A percentile compares a stretch with the other conserved stretches of the same genome.
These are phyloP conservation scores for Orbicella faveolata DNA, from an alignment of 64 coral and sea anemone species.

Conservation along the genomic window DNA sequence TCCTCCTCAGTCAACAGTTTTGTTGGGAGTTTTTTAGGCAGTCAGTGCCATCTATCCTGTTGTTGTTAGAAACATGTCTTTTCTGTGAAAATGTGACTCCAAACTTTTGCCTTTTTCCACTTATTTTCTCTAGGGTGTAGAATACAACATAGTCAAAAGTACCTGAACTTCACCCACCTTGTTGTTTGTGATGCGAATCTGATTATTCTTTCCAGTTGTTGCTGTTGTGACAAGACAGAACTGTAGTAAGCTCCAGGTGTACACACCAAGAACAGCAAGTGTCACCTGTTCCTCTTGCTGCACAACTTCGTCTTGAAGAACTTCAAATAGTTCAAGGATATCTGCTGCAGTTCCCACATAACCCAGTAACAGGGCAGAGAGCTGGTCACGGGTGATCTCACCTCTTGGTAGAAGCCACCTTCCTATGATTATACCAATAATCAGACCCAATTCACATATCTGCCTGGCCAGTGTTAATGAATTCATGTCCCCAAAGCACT, in stretches of 20 bases:
- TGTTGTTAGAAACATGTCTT: too few relatives aligned
- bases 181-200: conserved; percentile 85
- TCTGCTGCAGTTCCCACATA: conserved; percentile 97
- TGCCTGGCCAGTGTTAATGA: conserved; percentile 64
- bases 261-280: conserved; percentile 80
- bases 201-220: conserved; percentile 92
- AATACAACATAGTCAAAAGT: background rate
- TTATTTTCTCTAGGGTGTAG: too few relatives aligned
- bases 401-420: conserved; percentile 96
- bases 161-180: conserved; percentile 58
- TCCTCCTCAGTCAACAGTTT: too few relatives aligned
- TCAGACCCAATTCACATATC: conserved; percentile 86
- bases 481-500: conserved; percentile 56
- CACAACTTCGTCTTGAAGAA: conserved; percentile 87
- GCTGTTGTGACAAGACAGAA: conserved; percentile 98
- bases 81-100: too few relatives aligned
- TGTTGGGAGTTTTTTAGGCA: background rate
- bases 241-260: conserved; percentile 93
- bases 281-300: conserved; percentile 46
- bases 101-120: too few relatives aligned
- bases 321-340: conserved; percentile 94
- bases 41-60: too few relatives aligned
- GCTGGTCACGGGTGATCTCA: conserved; percentile 96
- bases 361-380: conserved; percentile 90
- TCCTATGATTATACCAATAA: conserved; percentile 88